These are phyloP conservation scores for Phyllopteryx taeniolatus DNA, from an alignment of 2,113 vertebrate species.

Conservation along the genomic window DNA sequence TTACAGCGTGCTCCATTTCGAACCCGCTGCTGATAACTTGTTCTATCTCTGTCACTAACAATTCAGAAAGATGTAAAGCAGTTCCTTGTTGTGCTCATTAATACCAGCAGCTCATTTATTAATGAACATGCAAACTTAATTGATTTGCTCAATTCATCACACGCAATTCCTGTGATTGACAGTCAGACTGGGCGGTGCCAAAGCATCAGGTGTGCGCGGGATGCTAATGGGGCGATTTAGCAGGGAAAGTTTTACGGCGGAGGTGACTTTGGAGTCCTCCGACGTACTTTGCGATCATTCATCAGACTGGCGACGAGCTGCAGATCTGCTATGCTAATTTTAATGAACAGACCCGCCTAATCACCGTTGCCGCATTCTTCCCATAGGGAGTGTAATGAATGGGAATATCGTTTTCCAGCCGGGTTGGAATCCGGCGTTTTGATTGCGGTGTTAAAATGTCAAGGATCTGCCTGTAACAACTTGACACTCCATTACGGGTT, in stretches of 20 bases:
- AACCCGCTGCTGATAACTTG: too few species aligned
- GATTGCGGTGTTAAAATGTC: slow-evolving; percentile 25
- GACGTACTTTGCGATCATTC: slow-evolving; percentile 37
- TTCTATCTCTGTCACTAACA: neutral
- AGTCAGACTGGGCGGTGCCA: slow-evolving; percentile 41
- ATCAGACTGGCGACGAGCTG: slow-evolving; percentile 26
- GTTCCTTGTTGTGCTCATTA: neutral
- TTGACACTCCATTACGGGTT: slow-evolving; percentile 20
- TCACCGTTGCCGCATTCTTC: neutral
- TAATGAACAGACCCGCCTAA: slow-evolving; percentile 14
- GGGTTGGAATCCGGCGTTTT: slow-evolving; percentile 8
- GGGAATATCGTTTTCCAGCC: neutral
- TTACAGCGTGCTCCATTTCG: too few species aligned
- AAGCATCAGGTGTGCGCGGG: slow-evolving; percentile 48
- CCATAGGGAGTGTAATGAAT: slow-evolving; percentile 1
- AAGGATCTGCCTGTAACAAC: slow-evolving; percentile 23
- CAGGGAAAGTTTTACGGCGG: slow-evolving; percentile 39
- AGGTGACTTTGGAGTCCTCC: slow-evolving; percentile 40
- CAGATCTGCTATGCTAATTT: neutral
- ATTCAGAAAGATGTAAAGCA: neutral
- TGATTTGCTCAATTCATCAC: slow-evolving; percentile 61
- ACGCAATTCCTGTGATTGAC: slow-evolving; percentile 46
- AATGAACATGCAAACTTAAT: slow-evolving; percentile 56
- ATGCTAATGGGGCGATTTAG: slow-evolving; percentile 43
- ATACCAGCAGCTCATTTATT: slow-evolving; percentile 35